Evolutionary conservation across 2,888 invertebrate genomes (phyloP), one percentile per base, ranked within the genome.

Genomic region (Tenthredo amoena): DNA sequence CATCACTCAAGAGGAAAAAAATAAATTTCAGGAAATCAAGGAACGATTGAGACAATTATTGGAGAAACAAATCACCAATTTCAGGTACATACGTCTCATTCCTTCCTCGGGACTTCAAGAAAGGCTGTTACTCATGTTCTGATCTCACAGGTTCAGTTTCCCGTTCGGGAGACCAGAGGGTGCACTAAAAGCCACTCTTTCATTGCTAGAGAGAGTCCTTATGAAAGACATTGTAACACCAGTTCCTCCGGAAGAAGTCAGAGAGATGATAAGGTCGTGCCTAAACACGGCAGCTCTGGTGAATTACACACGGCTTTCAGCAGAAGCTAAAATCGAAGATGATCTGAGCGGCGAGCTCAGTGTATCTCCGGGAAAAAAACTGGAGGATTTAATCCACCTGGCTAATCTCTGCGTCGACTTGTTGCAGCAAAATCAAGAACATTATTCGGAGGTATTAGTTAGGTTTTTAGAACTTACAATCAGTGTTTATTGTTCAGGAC

Each of bases 201-300:
- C 99, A 15, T 95, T 99, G 71, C 94, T 99, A 87, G 99, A 99
- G 94, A 95, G 99, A 91, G 99, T 99, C 15, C 94, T 99, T 87
- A 99, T 99, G 99, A 99, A 99, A 94, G 99, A 99, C 93, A 98
- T 99, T 87, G 99, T 98, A 72, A 99, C 99, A 47, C 99, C 99
- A 7, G 99, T 99, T 82, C 98, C 99, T 86, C 96, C 98, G 89
- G 96, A 99, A 94, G 99, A 99, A 94, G 99, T 99, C 1, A 96
- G 99, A 87, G 96, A 96, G 65, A 98, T 99, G 96, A 99, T 99
- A 88, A 98, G 99, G 93, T 99, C 98, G 90, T 98, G 99, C 93
- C 95, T 99, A 89, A 99, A 99, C 95, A 99, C 98, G 87, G 99
- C 99, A 18, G 99, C 99, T 2, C 95, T 99, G 84, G 97, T 99